Base-by-base conservation (phyloP, 2,888 invertebrate species). In the Drosophila meridiana region DNA sequence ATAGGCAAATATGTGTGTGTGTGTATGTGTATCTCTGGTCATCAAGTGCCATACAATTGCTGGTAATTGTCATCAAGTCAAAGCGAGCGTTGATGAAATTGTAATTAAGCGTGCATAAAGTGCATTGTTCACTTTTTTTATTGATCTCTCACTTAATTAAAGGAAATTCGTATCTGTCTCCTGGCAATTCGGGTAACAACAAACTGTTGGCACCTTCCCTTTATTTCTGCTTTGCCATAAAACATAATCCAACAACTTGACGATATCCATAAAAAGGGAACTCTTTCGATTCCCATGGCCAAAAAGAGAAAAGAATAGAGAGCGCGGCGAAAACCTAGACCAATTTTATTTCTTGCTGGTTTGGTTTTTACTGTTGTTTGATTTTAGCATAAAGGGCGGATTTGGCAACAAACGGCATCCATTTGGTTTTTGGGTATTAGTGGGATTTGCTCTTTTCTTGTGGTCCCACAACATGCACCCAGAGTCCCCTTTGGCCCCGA, bases 351-450 rank as follows among this genome's bases (percentile, higher is more conserved):
- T 83, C 69, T 76, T 70, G 82, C 70, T 76, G 82, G 69, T 70
- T 72, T 67, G 43, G 26, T 69, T 82, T 87, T 89, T 82, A 87
- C 89, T 87, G 82, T 87, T 87, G 85, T 85, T 89, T 84, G 83
- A 88, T 88, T 84, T 88, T 70, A 72, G 82, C 89, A 84, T 84
- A 84, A 84, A 84, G 76, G 75, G 73, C 78, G 89, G 83, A 88
- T 86, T 88, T 84, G 81, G 64, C 78, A 76, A 71, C 83, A 86
- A 88, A 86, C 89, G 87, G 78, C 83, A 76, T 83, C 87, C 87
- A 80, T 84, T 88, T 86, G 76, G 78, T 77, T 73, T 57, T 56
- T 63, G 69, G 86, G 83, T 83, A 87, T 83, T 83, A 87, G 86
- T 83, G 69, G 88, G 83, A 83, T 83, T 83, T 82, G 71, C 67